Evolutionary conservation across 2,113 vertebrate genomes (phyloP).

Genomic region (Enhydra lutris): DNA sequence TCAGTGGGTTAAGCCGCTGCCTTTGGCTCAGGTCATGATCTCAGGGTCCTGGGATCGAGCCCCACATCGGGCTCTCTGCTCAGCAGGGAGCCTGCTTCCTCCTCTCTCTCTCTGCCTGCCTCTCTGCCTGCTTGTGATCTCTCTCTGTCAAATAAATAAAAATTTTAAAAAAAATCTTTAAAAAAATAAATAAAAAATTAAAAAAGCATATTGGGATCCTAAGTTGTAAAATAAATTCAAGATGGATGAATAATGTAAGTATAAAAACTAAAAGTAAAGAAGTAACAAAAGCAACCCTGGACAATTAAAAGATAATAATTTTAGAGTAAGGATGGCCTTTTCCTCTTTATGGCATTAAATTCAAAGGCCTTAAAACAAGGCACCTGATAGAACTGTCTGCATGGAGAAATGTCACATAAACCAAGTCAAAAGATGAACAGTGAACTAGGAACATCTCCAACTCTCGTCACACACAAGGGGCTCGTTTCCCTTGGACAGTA

Average conservation of each 20-base stretch:
- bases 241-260: background rate
- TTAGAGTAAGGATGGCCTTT: background rate
- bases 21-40: too few species aligned
- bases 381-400: background rate
- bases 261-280: background rate
- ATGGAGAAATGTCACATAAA: background rate
- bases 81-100: too few species aligned
- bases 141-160: too few species aligned
- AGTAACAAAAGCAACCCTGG: background rate
- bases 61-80: too few species aligned
- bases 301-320: background rate
- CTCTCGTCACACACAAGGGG: background rate
- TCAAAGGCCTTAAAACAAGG: conserved; percentile 7
- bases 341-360: background rate
- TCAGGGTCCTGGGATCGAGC: too few species aligned
- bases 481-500: background rate
- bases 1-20: too few species aligned
- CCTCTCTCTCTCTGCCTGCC: too few species aligned
- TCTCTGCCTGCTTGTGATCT: too few species aligned
- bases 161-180: too few species aligned
- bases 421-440: background rate
- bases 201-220: background rate
- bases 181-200: background rate
- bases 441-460: background rate
- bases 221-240: background rate